Evolutionary conservation across 53 echinoderm and acorn worm species (phyloP).

Genomic region (Astropecten irregularis): DNA sequence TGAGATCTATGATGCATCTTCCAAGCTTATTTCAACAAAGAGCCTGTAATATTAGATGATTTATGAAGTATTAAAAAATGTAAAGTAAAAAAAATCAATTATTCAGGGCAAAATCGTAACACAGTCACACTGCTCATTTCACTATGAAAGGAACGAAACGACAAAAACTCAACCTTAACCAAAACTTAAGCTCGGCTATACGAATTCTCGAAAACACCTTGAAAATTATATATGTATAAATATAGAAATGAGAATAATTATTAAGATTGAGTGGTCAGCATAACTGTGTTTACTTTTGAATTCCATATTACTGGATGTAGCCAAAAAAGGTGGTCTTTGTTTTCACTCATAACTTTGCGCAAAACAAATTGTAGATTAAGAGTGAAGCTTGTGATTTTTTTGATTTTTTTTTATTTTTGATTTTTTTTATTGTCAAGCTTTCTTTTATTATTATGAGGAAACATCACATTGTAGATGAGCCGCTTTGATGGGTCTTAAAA

Average conservation of each 20-base stretch:
- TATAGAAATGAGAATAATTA: not conserved
- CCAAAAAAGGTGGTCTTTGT: conserved; percentile 34
- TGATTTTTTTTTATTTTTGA: not conserved
- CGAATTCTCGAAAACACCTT: not conserved
- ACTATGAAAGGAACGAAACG: not conserved
- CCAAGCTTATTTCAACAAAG: conserved; percentile 3
- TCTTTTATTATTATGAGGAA: not conserved
- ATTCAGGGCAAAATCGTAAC: too few species aligned
- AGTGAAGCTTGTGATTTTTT: not conserved
- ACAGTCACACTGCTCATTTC: not conserved
- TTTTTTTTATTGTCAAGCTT: not conserved
- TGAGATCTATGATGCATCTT: not conserved
- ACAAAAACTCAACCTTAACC: too few species aligned
- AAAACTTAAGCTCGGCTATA: too few species aligned
- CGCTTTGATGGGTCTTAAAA: not conserved
- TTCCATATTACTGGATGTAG: conserved; percentile 3
- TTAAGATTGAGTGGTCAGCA: not conserved
- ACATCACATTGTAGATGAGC: not conserved
- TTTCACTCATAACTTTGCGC: too few species aligned
- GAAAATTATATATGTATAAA: not conserved
- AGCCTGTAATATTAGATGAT: conserved; percentile 1
- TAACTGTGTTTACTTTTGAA: not conserved
- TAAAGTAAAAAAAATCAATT: not conserved
- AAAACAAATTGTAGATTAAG: not conserved
- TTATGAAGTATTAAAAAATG: not conserved